These are phyloP conservation scores for Idaea aversata DNA, from an alignment of 2,888 invertebrate genomes.

Conservation along the genomic window DNA sequence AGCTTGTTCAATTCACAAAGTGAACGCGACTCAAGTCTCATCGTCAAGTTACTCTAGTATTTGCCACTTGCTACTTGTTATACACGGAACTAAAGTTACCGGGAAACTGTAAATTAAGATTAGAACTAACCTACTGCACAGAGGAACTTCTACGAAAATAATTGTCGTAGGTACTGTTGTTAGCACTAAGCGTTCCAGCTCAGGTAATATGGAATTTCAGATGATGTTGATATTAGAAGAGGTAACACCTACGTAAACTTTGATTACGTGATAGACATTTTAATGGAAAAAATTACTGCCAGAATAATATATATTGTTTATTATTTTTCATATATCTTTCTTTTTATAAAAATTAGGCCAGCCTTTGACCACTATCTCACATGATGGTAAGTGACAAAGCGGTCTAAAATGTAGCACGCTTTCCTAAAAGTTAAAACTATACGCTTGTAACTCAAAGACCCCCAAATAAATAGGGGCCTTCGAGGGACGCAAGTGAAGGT, in stretches of 20 bases:
- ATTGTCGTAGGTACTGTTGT: constrained; percentile 41
- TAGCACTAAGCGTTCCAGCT: constrained; percentile 19
- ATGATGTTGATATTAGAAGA: background rate
- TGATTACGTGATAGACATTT: background rate
- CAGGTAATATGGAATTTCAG: constrained; percentile 15
- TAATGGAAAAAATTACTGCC: background rate
- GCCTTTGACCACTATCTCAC: too few species aligned
- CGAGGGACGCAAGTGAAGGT: too few species aligned
- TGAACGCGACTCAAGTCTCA: constrained; percentile 14
- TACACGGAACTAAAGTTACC: constrained; percentile 41
- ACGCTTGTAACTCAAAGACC: too few species aligned
- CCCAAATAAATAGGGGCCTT: too few species aligned
- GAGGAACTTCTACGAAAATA: constrained; percentile 52
- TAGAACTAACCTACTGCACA: constrained; percentile 51
- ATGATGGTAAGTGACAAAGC: too few species aligned
- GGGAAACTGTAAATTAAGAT: constrained; percentile 62
- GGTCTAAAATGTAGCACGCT: too few species aligned
- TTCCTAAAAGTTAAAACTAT: too few species aligned
- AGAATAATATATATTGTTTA: background rate
- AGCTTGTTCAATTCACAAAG: constrained; percentile 30
- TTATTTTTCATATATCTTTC: too few species aligned
- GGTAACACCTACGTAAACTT: background rate
- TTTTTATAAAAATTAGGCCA: too few species aligned
- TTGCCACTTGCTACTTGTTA: constrained; percentile 37
- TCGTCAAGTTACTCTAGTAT: constrained; percentile 12